Conservation (phyloP, 2,797 vertebrate species). For the Craterocephalus amniculus region DNA sequence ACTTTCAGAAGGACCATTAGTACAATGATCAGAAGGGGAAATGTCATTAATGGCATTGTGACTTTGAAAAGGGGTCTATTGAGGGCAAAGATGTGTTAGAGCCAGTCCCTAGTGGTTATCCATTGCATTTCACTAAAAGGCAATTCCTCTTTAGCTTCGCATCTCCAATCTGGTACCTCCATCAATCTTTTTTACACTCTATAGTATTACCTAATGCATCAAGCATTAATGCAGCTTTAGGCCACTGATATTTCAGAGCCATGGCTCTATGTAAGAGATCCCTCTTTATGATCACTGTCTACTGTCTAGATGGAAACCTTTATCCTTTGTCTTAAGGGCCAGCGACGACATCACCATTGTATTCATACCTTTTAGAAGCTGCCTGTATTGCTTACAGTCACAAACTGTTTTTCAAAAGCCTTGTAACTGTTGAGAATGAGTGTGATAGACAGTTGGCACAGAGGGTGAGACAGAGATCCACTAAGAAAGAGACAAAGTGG, state of each 20-base stretch:
- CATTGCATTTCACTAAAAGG: background rate
- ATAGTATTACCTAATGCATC: background rate
- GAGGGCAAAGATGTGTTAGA: background rate
- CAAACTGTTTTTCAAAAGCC: slow-evolving; percentile 55
- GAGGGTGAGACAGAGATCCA: slow-evolving; percentile 59
- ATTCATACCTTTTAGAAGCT: slow-evolving; percentile 41
- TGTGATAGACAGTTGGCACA: slow-evolving; percentile 61
- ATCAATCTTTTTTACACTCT: background rate
- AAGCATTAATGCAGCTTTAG: background rate
- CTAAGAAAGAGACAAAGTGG: slow-evolving; percentile 66
- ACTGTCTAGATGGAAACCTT: slow-evolving; percentile 13
- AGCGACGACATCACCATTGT: slow-evolving; percentile 37
- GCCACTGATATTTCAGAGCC: background rate
- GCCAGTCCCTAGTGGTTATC: background rate
- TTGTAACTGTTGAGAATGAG: slow-evolving; percentile 51
- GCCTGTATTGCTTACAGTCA: slow-evolving; percentile 61
- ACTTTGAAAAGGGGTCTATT: background rate
- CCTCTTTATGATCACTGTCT: background rate
- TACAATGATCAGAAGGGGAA: background rate
- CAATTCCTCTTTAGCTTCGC: background rate
- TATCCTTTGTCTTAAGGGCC: slow-evolving; percentile 35
- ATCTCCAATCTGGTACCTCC: background rate
- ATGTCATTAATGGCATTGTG: background rate
- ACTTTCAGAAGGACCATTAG: background rate
- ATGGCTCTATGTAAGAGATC: background rate